Conservation (phyloP, 2,113 vertebrate species). For the Cranoglanis bouderius region DNA sequence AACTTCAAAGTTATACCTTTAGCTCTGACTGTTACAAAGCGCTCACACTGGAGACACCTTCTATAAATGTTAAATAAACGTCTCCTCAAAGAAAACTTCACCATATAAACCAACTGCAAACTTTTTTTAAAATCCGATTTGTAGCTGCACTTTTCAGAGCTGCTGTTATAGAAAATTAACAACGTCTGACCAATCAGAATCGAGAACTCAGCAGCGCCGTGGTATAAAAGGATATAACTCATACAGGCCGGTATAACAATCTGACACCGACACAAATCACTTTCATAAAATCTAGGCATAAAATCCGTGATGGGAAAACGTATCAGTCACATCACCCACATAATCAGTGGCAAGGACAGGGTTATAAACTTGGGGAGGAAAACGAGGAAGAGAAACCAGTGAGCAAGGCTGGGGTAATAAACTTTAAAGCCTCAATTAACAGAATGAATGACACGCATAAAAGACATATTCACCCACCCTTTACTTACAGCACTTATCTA, state of each 20-base stretch:
- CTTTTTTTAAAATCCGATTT: not conserved
- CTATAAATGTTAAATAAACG: not conserved
- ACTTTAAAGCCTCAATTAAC: constrained; percentile 35
- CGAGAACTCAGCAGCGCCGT: not conserved
- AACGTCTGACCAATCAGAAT: not conserved
- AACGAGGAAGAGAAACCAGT: not conserved
- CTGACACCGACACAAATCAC: constrained; percentile 3
- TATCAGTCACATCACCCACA: constrained; percentile 19
- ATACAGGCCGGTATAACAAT: not conserved
- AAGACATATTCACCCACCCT: constrained; percentile 5
- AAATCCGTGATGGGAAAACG: not conserved
- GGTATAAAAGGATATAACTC: not conserved
- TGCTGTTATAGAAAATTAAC: not conserved
- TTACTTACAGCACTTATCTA: not conserved
- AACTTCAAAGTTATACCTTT: not conserved
- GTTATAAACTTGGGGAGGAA: constrained; percentile 16
- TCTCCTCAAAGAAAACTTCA: not conserved
- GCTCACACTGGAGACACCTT: not conserved
- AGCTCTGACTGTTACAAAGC: not conserved
- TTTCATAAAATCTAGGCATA: constrained; percentile 8
- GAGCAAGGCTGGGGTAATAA: constrained; percentile 5
- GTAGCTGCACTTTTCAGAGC: not conserved
- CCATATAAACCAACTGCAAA: not conserved
- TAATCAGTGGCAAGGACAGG: constrained; percentile 24
- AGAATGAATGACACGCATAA: constrained; percentile 30